Conservation (phyloP, 2,113 vertebrate species). For the Terrapene triunguis region DNA sequence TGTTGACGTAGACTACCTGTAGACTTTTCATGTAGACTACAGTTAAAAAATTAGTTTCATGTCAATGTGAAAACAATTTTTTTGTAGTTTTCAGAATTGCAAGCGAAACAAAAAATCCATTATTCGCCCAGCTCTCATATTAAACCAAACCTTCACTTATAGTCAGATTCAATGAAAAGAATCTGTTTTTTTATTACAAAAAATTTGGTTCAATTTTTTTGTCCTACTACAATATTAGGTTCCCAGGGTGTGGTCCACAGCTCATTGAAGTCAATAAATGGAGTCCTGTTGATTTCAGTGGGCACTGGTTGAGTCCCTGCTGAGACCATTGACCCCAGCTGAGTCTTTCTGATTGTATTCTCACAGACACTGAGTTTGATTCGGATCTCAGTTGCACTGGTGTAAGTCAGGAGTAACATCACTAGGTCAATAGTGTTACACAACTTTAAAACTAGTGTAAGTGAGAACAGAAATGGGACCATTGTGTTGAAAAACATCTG, state of each 20-base stretch:
- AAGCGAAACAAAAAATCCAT: background rate
- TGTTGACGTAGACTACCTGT: background rate
- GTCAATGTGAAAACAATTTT: background rate
- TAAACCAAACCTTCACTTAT: background rate
- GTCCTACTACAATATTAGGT: background rate
- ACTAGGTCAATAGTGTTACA: background rate
- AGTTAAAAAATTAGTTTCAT: background rate
- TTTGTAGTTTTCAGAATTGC: background rate
- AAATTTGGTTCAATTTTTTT: background rate
- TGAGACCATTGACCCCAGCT: background rate
- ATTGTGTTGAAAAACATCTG: background rate
- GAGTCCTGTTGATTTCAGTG: background rate
- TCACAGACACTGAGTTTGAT: background rate
- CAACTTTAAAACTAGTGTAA: background rate
- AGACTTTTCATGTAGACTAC: too few species aligned
- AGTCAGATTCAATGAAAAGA: background rate
- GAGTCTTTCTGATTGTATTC: accelerated
- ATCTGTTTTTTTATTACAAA: background rate
- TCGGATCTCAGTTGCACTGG: accelerated
- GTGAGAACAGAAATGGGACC: background rate
- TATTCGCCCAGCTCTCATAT: background rate
- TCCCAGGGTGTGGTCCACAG: background rate
- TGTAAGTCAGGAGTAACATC: background rate
- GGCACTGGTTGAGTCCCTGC: background rate
- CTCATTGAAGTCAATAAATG: background rate